These are phyloP conservation scores for Gymnoscelis rufifasciata DNA, from an alignment of 2,888 invertebrate species.

Conservation along the genomic window DNA sequence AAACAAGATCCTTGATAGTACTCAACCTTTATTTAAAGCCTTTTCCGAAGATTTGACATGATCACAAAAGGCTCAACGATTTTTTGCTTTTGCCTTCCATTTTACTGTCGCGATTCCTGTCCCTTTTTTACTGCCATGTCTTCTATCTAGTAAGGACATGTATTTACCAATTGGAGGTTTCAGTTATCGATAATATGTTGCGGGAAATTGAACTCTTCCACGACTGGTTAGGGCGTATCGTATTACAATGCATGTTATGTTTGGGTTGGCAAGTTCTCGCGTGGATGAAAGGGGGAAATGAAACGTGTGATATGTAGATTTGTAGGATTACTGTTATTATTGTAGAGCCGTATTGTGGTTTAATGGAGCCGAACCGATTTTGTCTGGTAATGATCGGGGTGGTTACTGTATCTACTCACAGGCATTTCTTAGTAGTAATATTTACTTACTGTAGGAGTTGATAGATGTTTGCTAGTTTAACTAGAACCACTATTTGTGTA, in stretches of 20 bases:
- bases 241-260: background rate
- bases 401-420: constrained; percentile 26
- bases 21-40: constrained; percentile 21
- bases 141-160: constrained; percentile 30
- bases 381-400: constrained; percentile 37
- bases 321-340: constrained; percentile 52
- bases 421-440: constrained; percentile 13
- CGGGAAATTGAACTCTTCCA: constrained; percentile 9
- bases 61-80: constrained; percentile 25
- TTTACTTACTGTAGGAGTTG: constrained; percentile 2
- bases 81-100: constrained; percentile 27
- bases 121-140: constrained; percentile 33
- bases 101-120: constrained; percentile 28
- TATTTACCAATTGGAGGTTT: constrained; percentile 16
- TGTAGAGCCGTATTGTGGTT: constrained; percentile 42
- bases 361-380: constrained; percentile 48
- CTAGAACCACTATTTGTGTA: background rate
- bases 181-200: constrained; percentile 1
- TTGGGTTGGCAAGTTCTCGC: constrained; percentile 31
- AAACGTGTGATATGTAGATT: constrained; percentile 64
- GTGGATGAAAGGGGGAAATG: constrained; percentile 49
- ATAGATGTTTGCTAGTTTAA: background rate
- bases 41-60: constrained; percentile 22
- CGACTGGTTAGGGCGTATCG: constrained; percentile 5
- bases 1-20: constrained; percentile 6